phyloP scores from a whole-genome alignment of 2,888 invertebrate genomes.

The Acanthococcus lagerstroemiae region DNA sequence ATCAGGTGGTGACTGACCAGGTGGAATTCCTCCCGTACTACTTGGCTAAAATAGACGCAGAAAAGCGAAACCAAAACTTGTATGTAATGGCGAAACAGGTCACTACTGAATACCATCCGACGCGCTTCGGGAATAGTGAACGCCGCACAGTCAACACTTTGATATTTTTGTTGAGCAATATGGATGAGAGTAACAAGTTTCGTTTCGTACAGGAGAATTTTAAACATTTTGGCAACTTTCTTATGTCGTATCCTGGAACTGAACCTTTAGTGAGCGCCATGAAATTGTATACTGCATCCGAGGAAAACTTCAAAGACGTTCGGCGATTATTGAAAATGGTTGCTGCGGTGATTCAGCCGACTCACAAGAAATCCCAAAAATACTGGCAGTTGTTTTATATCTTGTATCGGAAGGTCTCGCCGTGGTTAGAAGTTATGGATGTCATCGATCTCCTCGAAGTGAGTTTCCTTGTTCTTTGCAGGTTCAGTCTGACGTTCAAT shows the following conservation, averaged over 20 bases:
- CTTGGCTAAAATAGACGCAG: not conserved
- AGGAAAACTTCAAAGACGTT: not conserved
- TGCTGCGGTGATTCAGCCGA: not conserved
- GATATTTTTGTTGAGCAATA: not conserved
- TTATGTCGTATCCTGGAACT: not conserved
- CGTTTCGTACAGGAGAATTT: not conserved
- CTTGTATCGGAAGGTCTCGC: not conserved
- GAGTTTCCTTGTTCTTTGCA: not conserved
- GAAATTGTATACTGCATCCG: not conserved
- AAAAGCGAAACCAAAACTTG: not conserved
- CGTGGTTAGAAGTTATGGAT: not conserved
- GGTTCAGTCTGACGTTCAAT: too few species aligned
- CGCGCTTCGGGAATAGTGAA: not conserved
- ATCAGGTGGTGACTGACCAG: not conserved
- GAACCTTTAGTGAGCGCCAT: not conserved
- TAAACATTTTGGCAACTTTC: not conserved
- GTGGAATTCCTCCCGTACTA: not conserved
- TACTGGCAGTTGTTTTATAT: not conserved
- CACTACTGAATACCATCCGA: not conserved
- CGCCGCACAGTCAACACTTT: not conserved
- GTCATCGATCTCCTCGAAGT: not conserved
- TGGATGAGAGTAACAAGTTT: not conserved
- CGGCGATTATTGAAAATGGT: not conserved
- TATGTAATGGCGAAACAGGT: not conserved
- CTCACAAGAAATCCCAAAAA: not conserved